Base-by-base conservation (phyloP, 2,113 vertebrate species). In the Ictidomys tridecemlineatus region DNA sequence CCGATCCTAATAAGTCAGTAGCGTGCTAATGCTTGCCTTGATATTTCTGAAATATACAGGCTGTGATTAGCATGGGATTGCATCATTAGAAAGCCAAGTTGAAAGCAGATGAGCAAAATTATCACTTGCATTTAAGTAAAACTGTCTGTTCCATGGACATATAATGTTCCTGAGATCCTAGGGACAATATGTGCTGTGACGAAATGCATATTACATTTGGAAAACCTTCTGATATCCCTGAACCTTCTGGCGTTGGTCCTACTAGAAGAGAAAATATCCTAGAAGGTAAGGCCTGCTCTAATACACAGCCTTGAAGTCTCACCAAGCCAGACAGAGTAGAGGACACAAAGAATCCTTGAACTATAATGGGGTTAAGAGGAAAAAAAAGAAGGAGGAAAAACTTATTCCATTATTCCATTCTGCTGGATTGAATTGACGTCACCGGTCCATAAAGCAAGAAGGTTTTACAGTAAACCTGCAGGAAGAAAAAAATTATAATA, bases 81-180 rank as follows among this genome's bases (percentile, higher is more conserved):
- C 76, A 88, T 96, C 96, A 93, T 98, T 94, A 97, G 96, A 97
- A 96, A 95, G 95, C 94, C 82, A 92, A 97, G 95, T 88, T 92
- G 84, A 97, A 97, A 96, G 94, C 4, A 0, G 79, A 86, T 87
- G 88, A 94, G 87, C 84, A 97, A 95, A 97, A 95, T 51, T 87
- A 95, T 89, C 74, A 14, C 89, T 95, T 0, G 5, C 32, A 83
- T 94, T 91, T 96, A 93, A 96, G 95, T 92, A 93, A 95, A 97
- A 86, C 87, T 69, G 94, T 85, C 76, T 93, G 67, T 85, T 95
- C 84, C 2, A 76, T 85, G 80, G 94, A 94, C 84, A 78, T 42
- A 85, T 8, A 96, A 65, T 65, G 70, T 86, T 92, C 91, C 70
- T 45, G 4, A 48, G 90, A 95, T 95, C 93, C 94, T 17, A 77